Base-by-base conservation (phyloP, 2,888 invertebrate genomes). In the Meteorus colon region DNA sequence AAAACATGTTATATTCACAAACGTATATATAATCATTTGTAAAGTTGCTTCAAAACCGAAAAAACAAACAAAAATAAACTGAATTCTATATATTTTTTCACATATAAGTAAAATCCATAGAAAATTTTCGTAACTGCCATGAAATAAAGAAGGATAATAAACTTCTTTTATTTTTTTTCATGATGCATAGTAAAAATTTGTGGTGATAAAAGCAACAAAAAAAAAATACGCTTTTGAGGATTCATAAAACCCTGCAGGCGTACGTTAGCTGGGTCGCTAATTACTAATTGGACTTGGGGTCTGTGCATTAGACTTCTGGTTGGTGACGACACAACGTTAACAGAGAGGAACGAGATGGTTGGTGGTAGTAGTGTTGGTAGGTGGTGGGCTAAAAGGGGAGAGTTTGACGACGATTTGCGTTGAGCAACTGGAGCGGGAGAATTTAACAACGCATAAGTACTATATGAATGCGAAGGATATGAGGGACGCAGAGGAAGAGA, bases 381-480 rank as follows among this genome's bases (percentile, higher is more conserved):
- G 65, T 65, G 51, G 72, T 48, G 27, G 12, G 73, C 10, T 34
- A 66, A 51, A 27, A 16, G 37, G 59, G 16, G 73, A 19, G 34
- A 62, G 45, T 66, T 66, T 59, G 73, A 69, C 31, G 63, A 62
- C 75, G 67, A 78, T 76, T 70, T 72, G 60, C 69, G 73, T 65
- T 68, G 45, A 73, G 73, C 82, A 82, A 84, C 76, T 82, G 77
- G 81, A 82, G 82, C 82, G 83, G 70, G 75, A 84, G 78, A 85
- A 83, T 86, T 85, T 84, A 86, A 86, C 82, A 82, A 82, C 76
- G 77, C 77, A 41, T 66, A 19, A 45, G 41, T 68, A 68, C 51
- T 68, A n/a, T 55, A 16, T 48, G n/a, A 14, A 45, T 48, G 16
- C 29, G 29, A 24, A 27, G 19, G 19, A 27, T 66, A 16, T 24